These are phyloP conservation scores for Epizoanthus rinbou DNA, from an alignment of 92 coral and sea anemone genomes.

Conservation along the genomic window DNA sequence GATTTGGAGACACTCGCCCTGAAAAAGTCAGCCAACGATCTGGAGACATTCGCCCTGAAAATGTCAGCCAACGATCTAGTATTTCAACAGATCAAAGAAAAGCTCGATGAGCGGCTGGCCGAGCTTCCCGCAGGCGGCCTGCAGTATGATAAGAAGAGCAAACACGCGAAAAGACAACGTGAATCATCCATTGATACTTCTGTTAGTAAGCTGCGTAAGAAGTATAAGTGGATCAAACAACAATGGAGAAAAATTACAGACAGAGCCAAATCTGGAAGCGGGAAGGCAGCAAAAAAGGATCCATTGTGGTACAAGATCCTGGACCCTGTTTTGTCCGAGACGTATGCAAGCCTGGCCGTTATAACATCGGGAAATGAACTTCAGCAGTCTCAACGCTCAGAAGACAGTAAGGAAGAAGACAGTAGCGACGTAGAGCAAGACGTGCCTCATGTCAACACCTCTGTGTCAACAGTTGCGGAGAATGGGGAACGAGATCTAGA, in stretches of 20 bases:
- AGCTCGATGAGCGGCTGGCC: too few relatives aligned
- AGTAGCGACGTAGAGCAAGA: slow-evolving; percentile 1
- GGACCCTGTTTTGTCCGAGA: slow-evolving; percentile 31
- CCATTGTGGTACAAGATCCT: slow-evolving; percentile 37
- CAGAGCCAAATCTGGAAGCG: slow-evolving; percentile 28
- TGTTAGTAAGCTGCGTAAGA: slow-evolving; percentile 26
- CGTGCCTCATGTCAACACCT: slow-evolving; percentile 16
- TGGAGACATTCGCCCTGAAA: too few relatives aligned
- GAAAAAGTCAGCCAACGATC: too few relatives aligned
- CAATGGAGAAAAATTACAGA: slow-evolving; percentile 4
- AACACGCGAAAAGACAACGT: background rate
- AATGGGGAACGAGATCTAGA: slow-evolving; percentile 2
- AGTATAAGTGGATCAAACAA: slow-evolving; percentile 24
- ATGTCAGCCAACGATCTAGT: too few relatives aligned
- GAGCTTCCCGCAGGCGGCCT: background rate
- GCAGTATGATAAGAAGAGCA: slow-evolving; percentile 17
- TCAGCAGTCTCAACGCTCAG: slow-evolving; percentile 3
- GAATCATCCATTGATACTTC: slow-evolving; percentile 7
- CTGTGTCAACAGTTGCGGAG: slow-evolving; percentile 5
- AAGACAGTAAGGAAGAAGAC: slow-evolving; percentile 11
- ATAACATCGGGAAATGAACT: slow-evolving; percentile 15
- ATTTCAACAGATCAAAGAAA: too few relatives aligned
- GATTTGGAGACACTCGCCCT: too few relatives aligned
- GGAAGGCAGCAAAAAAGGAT: slow-evolving; percentile 22
- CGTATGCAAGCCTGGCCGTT: slow-evolving; percentile 24